Evolutionary conservation across 53 echinoderm and acorn worm genomes (phyloP).

Genomic region (Mesocentrotus franciscanus): DNA sequence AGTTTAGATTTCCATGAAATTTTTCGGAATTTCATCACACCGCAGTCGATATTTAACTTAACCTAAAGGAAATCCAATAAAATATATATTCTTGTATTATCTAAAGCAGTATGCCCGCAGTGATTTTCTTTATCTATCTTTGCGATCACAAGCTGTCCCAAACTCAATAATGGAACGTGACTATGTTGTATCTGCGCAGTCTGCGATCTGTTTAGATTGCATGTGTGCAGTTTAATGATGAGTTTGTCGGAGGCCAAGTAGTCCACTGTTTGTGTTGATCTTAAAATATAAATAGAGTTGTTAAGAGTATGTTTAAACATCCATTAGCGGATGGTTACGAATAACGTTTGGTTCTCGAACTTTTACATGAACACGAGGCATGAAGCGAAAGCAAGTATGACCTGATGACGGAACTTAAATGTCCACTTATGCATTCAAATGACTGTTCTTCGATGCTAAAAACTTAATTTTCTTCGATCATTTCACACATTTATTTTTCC

Average conservation of each 20-base stretch:
- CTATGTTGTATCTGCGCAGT: not conserved
- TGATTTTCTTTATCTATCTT: not conserved
- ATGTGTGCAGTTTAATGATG: not conserved
- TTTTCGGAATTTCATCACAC: not conserved
- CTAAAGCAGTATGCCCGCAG: not conserved
- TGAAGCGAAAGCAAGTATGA: not conserved
- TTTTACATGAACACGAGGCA: not conserved
- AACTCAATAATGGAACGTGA: not conserved
- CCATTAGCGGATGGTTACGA: not conserved
- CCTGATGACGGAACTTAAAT: not conserved
- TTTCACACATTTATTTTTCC: too few relatives aligned
- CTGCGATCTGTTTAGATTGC: not conserved
- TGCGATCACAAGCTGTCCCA: not conserved
- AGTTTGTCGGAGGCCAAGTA: not conserved
- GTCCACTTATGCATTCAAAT: not conserved
- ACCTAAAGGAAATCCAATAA: not conserved
- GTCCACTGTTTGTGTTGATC: not conserved
- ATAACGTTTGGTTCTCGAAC: not conserved
- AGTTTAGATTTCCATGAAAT: not conserved
- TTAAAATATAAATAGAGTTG: not conserved
- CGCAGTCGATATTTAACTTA: not conserved
- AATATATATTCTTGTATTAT: not conserved
- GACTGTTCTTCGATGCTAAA: not conserved
- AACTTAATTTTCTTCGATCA: too few relatives aligned
- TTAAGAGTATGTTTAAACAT: conserved; percentile 8